These are phyloP conservation scores for Aegotheles bennettii DNA, from an alignment of 2,113 vertebrate species.

Conservation along the genomic window DNA sequence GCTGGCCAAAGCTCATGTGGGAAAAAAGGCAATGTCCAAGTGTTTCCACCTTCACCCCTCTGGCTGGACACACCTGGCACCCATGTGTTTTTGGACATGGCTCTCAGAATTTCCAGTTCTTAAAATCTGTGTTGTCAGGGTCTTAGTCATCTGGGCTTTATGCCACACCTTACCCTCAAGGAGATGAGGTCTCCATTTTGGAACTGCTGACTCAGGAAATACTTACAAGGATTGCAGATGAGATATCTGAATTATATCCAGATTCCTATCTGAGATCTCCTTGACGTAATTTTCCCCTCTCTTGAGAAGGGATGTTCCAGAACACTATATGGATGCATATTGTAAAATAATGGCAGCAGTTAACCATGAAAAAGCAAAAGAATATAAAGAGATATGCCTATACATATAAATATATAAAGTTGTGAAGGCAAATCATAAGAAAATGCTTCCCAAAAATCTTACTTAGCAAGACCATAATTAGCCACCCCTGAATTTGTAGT, in stretches of 20 bases:
- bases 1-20: background rate
- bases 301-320: background rate
- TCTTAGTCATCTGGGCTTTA: background rate
- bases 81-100: background rate
- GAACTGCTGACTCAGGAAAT: background rate
- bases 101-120: background rate
- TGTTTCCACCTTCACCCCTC: background rate
- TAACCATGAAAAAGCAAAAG: background rate
- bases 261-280: background rate
- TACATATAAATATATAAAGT: background rate
- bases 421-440: background rate
- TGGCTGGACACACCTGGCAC: background rate
- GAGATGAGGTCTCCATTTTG: background rate
- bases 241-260: background rate
- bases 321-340: background rate
- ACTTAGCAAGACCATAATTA: background rate
- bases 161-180: background rate
- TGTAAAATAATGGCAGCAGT: background rate
- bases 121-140: background rate
- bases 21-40: background rate
- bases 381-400: background rate
- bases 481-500: background rate
- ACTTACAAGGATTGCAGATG: background rate
- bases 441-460: background rate
- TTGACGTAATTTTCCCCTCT: background rate